A percentile compares a stretch with the other conserved stretches of the same genome.
phyloP scores from a whole-genome alignment of 1,140 invertebrate species.

The Scaptomyza pallida region DNA sequence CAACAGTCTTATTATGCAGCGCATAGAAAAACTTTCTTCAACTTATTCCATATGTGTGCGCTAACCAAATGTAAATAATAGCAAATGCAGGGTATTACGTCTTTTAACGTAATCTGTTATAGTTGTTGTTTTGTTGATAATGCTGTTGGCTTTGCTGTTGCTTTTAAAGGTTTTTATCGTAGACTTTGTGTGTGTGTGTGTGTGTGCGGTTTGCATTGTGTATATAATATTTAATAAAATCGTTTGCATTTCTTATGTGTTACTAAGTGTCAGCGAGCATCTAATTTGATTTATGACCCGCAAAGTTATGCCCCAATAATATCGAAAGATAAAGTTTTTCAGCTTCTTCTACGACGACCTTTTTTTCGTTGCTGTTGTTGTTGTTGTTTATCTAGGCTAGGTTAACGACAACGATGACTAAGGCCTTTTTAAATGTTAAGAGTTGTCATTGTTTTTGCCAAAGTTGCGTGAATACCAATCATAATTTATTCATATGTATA shows the following conservation, averaged over 20 bases:
- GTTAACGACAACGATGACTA: constrained; percentile 70
- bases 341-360: constrained; percentile 24
- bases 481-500: constrained; percentile 67
- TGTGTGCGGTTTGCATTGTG: constrained; percentile 53
- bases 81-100: constrained; percentile 17
- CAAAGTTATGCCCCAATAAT: constrained; percentile 81
- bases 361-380: constrained; percentile 20
- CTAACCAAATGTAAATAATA: not conserved
- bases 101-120: constrained; percentile 7
- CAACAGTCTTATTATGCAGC: not conserved
- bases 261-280: constrained; percentile 76
- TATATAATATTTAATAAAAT: constrained; percentile 71
- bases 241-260: constrained; percentile 81
- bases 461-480: constrained; percentile 58
- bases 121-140: constrained; percentile 19
- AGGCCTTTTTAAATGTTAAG: constrained; percentile 74
- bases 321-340: constrained; percentile 72
- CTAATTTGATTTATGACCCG: constrained; percentile 79
- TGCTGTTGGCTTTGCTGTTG: too few relatives aligned
- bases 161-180: constrained; percentile 17
- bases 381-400: constrained; percentile 25
- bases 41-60: not conserved
- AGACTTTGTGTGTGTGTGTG: too few relatives aligned
- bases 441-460: constrained; percentile 77
- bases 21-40: not conserved